Conservation (phyloP, 1,140 invertebrate genomes). For the Sweltsa coloradensis region DNA sequence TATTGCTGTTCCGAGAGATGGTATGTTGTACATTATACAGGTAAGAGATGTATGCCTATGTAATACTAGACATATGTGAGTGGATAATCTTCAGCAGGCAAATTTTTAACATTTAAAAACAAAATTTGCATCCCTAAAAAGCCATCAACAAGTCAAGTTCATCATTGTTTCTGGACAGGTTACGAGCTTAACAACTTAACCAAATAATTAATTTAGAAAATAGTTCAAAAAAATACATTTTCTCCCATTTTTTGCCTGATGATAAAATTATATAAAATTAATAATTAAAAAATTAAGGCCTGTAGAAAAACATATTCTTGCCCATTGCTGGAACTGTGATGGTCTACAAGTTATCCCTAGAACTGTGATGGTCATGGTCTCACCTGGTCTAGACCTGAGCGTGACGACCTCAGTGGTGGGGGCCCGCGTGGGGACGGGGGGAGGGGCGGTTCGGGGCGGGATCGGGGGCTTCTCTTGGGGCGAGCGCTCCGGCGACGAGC, state of each 20-base stretch:
- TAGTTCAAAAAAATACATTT: background rate
- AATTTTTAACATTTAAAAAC: too few relatives aligned
- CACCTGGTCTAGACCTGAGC: slow-evolving; percentile 1
- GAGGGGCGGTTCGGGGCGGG: slow-evolving; percentile 38
- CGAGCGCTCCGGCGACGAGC: slow-evolving; percentile 35
- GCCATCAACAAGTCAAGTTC: too few relatives aligned
- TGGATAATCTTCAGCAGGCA: too few relatives aligned
- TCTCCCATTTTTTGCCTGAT: background rate
- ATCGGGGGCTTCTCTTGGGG: slow-evolving; percentile 40
- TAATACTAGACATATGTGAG: too few relatives aligned
- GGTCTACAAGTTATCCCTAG: background rate
- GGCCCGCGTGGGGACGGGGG: slow-evolving; percentile 32
- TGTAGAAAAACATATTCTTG: background rate
- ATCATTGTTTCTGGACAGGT: too few relatives aligned
- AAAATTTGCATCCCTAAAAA: too few relatives aligned
- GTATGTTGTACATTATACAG: too few relatives aligned
- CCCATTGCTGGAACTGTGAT: background rate
- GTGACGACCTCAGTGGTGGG: slow-evolving; percentile 22
- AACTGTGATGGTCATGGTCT: background rate
- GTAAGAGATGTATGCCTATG: too few relatives aligned
- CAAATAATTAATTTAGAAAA: too few relatives aligned
- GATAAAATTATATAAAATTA: background rate
- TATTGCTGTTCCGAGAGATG: too few relatives aligned
- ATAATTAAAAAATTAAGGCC: background rate
- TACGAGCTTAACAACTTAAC: too few relatives aligned